Evolutionary conservation across 2,797 vertebrate species (phyloP), one percentile per base, ranked within the genome.

Genomic region (Coccyzus lansbergi): DNA sequence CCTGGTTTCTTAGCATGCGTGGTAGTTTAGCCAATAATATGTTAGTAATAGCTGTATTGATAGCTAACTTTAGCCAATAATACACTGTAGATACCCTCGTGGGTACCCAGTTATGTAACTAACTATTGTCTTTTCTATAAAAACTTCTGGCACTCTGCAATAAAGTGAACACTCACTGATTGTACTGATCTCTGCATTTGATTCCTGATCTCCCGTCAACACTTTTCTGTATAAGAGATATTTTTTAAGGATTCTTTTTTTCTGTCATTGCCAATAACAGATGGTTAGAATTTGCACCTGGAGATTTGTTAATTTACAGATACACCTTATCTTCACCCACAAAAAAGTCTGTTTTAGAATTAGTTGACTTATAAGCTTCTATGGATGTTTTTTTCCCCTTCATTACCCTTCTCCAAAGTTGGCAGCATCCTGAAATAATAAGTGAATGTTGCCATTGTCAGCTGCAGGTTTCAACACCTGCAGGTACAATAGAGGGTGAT

Each of bases 281-380:
- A 83, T 80, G 75, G 56, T 77, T 92, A 89, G 58, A 88, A 53
- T 79, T 56, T 85, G 78, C 86, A 77, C 77, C 77, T 86, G 77
- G 83, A 86, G 38, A 74, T 55, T 84, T 34, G 59, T 2, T 90
- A 48, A 88, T 94, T 74, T 84, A 86, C n/a, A 80, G 56, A 77
- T 90, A 72, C 11, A 84, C 56, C 29, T 88, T 76, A 31, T 84
- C 64, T 92, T 94, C 81, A 74, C 49, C 33, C 63, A 82, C 63
- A 46, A 83, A 94, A 46, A 79, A 93, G 16, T 74, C 44, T 92
- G 29, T 38, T 93, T 68, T 38, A 94, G 71, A 88, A 86, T 94
- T 92, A 94, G 22, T 31, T 84, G 48, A 65, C 60, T 87, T 72
- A 56, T 68, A 83, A 81, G 64, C 44, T 56, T 28, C 60, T 84